These are phyloP conservation scores for Linnaemya tessellans DNA, from an alignment of 2,888 invertebrate species.

Conservation along the genomic window DNA sequence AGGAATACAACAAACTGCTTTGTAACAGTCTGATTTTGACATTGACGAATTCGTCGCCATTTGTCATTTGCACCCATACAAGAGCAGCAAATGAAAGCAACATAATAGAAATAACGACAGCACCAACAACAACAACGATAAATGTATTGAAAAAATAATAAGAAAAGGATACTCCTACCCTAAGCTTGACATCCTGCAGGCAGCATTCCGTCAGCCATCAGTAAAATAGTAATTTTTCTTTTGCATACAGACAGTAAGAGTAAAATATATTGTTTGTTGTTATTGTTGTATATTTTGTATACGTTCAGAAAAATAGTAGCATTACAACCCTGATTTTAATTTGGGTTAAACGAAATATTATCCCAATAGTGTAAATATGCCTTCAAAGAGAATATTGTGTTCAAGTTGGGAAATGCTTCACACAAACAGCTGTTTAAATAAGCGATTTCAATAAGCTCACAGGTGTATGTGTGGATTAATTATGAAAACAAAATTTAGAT, in stretches of 20 bases:
- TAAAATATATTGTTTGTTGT: constrained; percentile 25
- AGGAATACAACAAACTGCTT: constrained; percentile 76
- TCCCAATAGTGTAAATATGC: neutral
- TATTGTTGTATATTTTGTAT: constrained; percentile 25
- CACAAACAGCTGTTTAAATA: constrained; percentile 28
- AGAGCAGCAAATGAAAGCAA: constrained; percentile 67
- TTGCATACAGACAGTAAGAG: constrained; percentile 61
- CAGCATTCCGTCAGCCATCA: constrained; percentile 80
- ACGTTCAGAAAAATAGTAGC: constrained; percentile 4
- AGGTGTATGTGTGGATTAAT: constrained; percentile 30
- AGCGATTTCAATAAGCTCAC: neutral
- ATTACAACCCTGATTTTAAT: constrained; percentile 58
- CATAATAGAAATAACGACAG: constrained; percentile 61
- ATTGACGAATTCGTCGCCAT: constrained; percentile 83
- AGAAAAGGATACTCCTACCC: constrained; percentile 77
- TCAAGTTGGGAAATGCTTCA: neutral
- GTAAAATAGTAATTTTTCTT: constrained; percentile 80
- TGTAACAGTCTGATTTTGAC: constrained; percentile 84
- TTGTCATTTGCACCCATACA: constrained; percentile 83
- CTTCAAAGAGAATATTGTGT: constrained; percentile 2
- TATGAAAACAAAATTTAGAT: neutral
- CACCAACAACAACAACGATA: constrained; percentile 57
- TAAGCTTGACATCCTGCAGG: constrained; percentile 76
- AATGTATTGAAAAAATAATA: constrained; percentile 70
- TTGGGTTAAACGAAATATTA: constrained; percentile 53